Conservation (phyloP, 37 sponge, comb jelly and placozoan genomes). For the Theonella swinhoei region DNA sequence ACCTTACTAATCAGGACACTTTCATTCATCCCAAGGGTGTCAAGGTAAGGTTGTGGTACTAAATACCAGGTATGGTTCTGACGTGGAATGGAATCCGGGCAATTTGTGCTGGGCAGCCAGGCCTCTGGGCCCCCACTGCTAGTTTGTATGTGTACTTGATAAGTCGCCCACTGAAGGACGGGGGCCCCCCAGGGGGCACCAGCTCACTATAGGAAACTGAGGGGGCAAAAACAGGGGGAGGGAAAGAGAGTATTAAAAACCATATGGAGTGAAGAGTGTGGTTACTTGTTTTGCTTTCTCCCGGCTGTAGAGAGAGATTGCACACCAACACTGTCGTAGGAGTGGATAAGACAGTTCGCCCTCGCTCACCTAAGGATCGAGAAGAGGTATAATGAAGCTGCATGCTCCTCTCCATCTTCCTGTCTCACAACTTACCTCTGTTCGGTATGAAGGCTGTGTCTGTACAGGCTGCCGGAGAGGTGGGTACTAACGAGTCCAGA, state of each 20-base stretch:
- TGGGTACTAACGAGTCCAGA: neutral
- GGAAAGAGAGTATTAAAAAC: neutral
- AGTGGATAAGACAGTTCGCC: conserved; percentile 70
- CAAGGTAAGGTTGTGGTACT: no score
- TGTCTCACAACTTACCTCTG: conserved; percentile 47
- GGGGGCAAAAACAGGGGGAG: neutral
- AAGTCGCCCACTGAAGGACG: conserved; percentile 83
- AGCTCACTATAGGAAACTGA: conserved; percentile 75
- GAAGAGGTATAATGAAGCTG: neutral
- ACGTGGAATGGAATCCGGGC: conserved; percentile 80
- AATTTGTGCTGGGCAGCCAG: conserved; percentile 55
- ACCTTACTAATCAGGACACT: no score
- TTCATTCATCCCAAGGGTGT: no score
- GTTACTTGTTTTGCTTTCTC: conserved; percentile 77
- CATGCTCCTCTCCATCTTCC: neutral
- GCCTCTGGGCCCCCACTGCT: conserved; percentile 81
- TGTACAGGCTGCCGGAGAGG: conserved; percentile 30
- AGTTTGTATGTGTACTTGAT: conserved; percentile 90
- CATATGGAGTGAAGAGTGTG: neutral
- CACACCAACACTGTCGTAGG: conserved; percentile 76
- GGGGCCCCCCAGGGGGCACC: conserved; percentile 78
- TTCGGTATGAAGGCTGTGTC: conserved; percentile 82
- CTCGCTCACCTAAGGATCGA: conserved; percentile 67
- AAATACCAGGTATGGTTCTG: conserved; percentile 71
- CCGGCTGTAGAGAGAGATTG: conserved; percentile 72